Evolutionary conservation across 2,797 vertebrate genomes (phyloP).

Genomic region (Acanthornis magna): DNA sequence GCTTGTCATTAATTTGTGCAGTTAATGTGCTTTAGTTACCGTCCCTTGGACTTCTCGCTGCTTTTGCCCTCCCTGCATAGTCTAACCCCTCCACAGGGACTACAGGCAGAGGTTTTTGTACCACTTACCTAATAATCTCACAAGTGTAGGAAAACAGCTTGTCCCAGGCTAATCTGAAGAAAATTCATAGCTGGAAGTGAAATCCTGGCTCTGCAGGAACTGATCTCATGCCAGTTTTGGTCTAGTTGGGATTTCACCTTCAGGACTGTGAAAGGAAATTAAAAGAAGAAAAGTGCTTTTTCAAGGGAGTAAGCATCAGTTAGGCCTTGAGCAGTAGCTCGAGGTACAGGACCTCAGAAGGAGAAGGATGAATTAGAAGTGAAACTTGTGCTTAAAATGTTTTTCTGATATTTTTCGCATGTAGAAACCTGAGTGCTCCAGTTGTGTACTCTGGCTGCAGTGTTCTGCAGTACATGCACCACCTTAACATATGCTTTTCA

Average conservation of each 20-base stretch:
- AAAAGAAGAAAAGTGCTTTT: neutral
- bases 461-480: neutral
- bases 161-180: neutral
- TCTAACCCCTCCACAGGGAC: fast-evolving
- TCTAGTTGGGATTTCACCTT: neutral
- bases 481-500: conserved; percentile 16
- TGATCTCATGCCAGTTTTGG: neutral
- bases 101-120: neutral
- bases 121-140: neutral
- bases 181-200: neutral
- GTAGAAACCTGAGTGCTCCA: neutral
- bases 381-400: neutral
- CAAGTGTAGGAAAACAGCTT: no score
- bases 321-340: neutral
- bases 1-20: neutral
- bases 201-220: neutral
- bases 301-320: neutral
- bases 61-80: neutral
- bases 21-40: neutral
- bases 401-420: neutral
- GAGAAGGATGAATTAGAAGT: neutral
- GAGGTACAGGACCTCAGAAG: neutral
- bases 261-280: neutral
- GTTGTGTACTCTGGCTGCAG: neutral
- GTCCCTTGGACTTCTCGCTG: neutral